These are phyloP conservation scores for Ameiurus melas DNA, from an alignment of 2,113 vertebrate genomes.

Conservation along the genomic window DNA sequence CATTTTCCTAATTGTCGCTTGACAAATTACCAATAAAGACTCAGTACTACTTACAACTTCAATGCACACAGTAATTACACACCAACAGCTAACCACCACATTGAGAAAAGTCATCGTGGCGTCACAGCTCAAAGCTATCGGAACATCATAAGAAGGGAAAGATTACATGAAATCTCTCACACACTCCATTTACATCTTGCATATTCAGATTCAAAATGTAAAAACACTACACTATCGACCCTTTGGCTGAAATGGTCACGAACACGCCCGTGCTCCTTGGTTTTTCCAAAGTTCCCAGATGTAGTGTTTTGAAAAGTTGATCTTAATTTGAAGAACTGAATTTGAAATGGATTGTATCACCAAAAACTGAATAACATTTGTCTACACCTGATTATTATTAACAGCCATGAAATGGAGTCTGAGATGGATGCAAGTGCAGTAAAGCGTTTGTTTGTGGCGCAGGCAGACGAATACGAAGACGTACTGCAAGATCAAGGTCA, in stretches of 20 bases:
- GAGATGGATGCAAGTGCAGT: no score
- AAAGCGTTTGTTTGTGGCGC: no score
- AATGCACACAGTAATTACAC: neutral
- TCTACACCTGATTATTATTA: no score
- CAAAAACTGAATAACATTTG: no score
- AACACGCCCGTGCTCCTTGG: no score
- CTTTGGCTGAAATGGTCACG: no score
- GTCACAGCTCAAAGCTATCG: neutral
- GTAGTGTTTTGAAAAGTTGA: neutral
- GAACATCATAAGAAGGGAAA: neutral
- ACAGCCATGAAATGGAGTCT: no score
- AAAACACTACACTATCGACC: neutral
- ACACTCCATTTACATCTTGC: neutral
- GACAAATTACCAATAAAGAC: neutral
- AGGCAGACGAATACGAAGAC: no score
- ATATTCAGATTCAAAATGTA: neutral
- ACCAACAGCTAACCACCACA: neutral
- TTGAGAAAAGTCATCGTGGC: neutral
- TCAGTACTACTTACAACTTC: neutral
- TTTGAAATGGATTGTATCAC: neutral
- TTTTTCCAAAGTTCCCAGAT: neutral
- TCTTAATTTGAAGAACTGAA: neutral
- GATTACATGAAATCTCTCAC: neutral
- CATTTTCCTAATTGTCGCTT: neutral
- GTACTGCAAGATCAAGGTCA: no score